A percentile compares a stretch with the other conserved stretches of the same genome.
Conservation (phyloP, 1,140 invertebrate species). For the Melipona quadrifasciata region DNA sequence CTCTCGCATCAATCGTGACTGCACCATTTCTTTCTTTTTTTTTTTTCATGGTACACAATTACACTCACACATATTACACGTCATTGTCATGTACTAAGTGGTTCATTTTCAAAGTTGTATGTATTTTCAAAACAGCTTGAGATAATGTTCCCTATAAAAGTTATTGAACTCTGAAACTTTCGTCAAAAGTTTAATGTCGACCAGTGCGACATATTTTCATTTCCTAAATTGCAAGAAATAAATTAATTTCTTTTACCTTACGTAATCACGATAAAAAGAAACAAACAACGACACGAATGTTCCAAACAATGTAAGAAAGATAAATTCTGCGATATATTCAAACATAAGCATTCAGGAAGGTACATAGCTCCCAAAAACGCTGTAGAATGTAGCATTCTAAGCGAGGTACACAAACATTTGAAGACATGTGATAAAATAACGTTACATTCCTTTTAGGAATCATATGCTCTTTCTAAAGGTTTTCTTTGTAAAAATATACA, state of each 20-base stretch:
- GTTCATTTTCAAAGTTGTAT: not conserved
- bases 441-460: not conserved
- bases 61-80: not conserved
- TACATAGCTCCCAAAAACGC: not conserved
- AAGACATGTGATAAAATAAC: not conserved
- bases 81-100: not conserved
- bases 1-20: not conserved
- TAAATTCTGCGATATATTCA: not conserved
- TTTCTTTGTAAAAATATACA: not conserved
- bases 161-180: not conserved
- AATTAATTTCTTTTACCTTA: not conserved
- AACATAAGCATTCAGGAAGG: not conserved
- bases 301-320: slow-evolving; percentile 1
- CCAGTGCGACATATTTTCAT: not conserved
- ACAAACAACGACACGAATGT: slow-evolving; percentile 11
- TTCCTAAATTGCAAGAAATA: not conserved
- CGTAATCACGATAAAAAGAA: not conserved
- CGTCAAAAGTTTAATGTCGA: not conserved
- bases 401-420: not conserved
- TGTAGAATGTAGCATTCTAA: not conserved
- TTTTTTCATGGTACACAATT: slow-evolving; percentile 24
- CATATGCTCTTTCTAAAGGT: not conserved
- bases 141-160: not conserved
- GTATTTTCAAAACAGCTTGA: not conserved
- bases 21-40: too few species aligned